A percentile compares a stretch with the other conserved stretches of the same genome.
These are phyloP conservation scores for Acronicta aceris DNA, from an alignment of 2,888 invertebrate species.

Conservation along the genomic window DNA sequence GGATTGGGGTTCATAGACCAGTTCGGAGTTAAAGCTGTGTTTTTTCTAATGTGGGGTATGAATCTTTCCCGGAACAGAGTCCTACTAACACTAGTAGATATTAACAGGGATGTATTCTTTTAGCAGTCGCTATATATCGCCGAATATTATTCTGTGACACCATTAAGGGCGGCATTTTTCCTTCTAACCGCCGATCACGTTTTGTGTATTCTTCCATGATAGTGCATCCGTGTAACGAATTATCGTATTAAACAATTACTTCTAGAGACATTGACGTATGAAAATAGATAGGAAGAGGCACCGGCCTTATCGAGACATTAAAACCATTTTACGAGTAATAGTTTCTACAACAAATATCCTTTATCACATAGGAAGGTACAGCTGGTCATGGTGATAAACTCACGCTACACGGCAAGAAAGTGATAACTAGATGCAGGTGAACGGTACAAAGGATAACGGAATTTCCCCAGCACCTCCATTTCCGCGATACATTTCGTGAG, in stretches of 20 bases:
- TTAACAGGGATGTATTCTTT: no score
- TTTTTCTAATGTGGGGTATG: neutral
- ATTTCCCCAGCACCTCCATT: constrained; percentile 13
- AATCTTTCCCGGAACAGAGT: no score
- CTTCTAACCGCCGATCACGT: no score
- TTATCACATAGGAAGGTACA: neutral
- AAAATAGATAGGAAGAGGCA: neutral
- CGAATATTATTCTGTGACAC: no score
- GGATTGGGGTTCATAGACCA: no score
- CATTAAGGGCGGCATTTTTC: no score
- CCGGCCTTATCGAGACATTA: neutral
- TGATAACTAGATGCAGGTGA: neutral
- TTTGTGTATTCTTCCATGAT: neutral
- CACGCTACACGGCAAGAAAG: neutral
- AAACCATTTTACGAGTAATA: neutral
- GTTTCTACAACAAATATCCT: neutral
- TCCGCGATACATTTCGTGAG: constrained; percentile 38
- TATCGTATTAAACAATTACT: neutral
- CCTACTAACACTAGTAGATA: no score
- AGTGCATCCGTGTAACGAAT: neutral
- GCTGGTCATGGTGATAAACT: constrained; percentile 2
- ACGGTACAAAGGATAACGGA: constrained; percentile 17
- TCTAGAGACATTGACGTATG: neutral
- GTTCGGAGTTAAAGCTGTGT: no score
- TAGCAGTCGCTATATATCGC: no score